These are phyloP conservation scores for Eupithecia tripunctaria DNA, from an alignment of 2,888 invertebrate species.

Conservation along the genomic window DNA sequence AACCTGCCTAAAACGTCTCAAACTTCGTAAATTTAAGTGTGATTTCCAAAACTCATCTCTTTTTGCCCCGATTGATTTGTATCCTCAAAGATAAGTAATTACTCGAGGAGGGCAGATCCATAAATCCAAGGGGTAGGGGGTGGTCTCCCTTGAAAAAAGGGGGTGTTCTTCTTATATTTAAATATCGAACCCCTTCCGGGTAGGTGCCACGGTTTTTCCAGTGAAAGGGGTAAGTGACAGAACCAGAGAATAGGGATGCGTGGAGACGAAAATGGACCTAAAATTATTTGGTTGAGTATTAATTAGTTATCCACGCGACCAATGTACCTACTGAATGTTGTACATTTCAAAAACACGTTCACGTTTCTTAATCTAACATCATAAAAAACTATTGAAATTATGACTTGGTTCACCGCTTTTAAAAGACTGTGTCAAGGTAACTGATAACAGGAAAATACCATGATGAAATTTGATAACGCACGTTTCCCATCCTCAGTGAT, in stretches of 20 bases:
- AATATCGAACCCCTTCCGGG: conserved; percentile 85
- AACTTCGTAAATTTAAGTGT: conserved; percentile 20
- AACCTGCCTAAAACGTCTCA: not conserved
- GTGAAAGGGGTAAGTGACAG: conserved; percentile 85
- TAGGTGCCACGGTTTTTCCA: conserved; percentile 85
- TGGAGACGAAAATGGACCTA: conserved; percentile 49
- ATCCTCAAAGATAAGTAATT: conserved; percentile 84
- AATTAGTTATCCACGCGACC: too few relatives aligned
- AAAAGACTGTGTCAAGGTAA: too few relatives aligned
- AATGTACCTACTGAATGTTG: too few relatives aligned
- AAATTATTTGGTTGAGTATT: too few relatives aligned
- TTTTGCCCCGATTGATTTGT: conserved; percentile 80
- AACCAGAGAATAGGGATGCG: conserved; percentile 65
- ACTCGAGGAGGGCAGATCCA: conserved; percentile 81
- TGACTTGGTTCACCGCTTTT: too few relatives aligned
- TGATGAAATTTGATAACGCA: not conserved
- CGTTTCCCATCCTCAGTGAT: not conserved
- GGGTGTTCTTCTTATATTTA: conserved; percentile 85
- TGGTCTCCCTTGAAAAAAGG: conserved; percentile 78
- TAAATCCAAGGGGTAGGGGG: conserved; percentile 74
- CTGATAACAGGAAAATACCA: too few relatives aligned
- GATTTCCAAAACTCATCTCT: conserved; percentile 50
- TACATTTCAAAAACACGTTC: too few relatives aligned
- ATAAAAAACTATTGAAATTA: too few relatives aligned
- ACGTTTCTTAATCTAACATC: too few relatives aligned